These are phyloP conservation scores for Netelia melanura DNA, from an alignment of 2,888 invertebrate species.

Conservation along the genomic window DNA sequence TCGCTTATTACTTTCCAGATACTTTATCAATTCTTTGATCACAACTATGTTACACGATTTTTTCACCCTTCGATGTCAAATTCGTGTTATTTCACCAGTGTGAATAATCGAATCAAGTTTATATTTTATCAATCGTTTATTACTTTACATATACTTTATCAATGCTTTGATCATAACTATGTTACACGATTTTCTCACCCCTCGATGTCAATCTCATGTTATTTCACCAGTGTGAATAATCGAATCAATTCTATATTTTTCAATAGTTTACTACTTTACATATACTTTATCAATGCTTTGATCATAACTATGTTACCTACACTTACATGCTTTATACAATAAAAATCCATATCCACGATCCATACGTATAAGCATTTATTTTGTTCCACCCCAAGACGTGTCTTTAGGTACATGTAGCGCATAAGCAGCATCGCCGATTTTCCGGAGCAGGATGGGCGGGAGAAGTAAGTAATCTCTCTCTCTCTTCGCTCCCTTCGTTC, in stretches of 20 bases:
- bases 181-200: background rate
- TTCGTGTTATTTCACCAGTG: too few species aligned
- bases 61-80: too few species aligned
- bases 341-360: background rate
- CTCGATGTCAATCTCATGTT: too few species aligned
- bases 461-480: constrained; percentile 27
- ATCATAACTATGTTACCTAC: background rate
- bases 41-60: too few species aligned
- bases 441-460: constrained; percentile 8
- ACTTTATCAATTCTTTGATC: too few species aligned
- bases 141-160: too few species aligned
- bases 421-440: constrained; percentile 23
- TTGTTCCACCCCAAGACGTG: background rate
- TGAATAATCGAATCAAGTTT: too few species aligned
- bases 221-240: too few species aligned
- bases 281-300: background rate
- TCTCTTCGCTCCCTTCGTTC: constrained; percentile 1
- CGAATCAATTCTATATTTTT: background rate
- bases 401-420: background rate
- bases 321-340: background rate
- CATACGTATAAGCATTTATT: background rate
- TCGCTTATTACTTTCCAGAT: too few species aligned
- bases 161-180: too few species aligned
- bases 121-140: too few species aligned
- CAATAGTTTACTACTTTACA: background rate